Base-by-base conservation (phyloP, 2,797 vertebrate genomes). In the Arctocebus calabarensis region DNA sequence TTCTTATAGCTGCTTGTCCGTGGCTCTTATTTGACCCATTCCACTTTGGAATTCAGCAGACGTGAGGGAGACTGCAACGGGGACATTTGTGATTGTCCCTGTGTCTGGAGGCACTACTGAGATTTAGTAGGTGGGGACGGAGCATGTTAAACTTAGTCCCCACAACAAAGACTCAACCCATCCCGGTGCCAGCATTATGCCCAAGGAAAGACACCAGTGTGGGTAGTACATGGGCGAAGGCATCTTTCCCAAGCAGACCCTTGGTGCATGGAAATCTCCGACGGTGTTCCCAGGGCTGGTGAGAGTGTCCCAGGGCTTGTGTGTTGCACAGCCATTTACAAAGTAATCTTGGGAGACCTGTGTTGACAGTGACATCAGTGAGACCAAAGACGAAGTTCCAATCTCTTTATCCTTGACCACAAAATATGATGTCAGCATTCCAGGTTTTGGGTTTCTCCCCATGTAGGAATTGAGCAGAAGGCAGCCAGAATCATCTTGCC, bases 1-100 rank as follows among this genome's bases (percentile, higher is more conserved):
- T 87, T 78, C 81, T 85, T 78, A 37, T 77, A 93, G 68, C 48
- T 79, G 92, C 86, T 73, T 88, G 48, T 34, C 48, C 59, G 3
- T 16, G 55, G 29, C 32, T 86, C 45, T 55, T 85, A 25, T 59
- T 34, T 48, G 66, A 66, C 45, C 45, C 45, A 45, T 45, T 45
- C 45, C 9, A 45, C 45, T 45, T 10, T 66, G 43, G 40, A 73
- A 88, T 90, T 70, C 57, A 68, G 5, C 0, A 32, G 66, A 94
- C 19, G 71, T 29, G 66, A n/a, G 3, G 79, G 57, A 29, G 52
- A 17, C 29, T 59, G 0, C 17, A 10, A 16, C 22, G 43, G 34
- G 32, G 5, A 25, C 34, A 62, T 27, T 88, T 68, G 45, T 75
- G 29, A 20, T 77, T 43, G 52, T 13, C 62, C n/a, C 55, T 66